Evolutionary conservation across 2,113 vertebrate species (phyloP).

Genomic region (Lepidothrix coronata): DNA sequence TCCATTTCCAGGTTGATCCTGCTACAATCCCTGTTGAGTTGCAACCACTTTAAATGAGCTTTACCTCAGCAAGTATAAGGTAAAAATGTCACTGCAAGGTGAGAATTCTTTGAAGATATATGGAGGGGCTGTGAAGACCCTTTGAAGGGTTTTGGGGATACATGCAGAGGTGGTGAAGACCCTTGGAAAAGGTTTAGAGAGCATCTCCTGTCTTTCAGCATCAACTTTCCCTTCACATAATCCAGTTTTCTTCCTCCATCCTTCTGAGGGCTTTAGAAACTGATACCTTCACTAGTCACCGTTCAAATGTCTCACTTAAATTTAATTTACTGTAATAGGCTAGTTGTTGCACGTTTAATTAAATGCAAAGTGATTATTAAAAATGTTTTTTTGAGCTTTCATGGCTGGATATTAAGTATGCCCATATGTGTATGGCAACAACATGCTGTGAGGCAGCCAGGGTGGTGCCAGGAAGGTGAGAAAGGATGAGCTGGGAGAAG

Average conservation of each 20-base stretch:
- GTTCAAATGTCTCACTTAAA: neutral
- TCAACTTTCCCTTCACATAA: neutral
- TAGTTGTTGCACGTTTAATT: conserved; percentile 48
- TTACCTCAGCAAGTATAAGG: neutral
- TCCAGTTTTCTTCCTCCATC: neutral
- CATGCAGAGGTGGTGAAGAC: neutral
- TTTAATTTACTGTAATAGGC: conserved; percentile 43
- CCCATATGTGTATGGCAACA: neutral
- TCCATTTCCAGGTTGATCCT: neutral
- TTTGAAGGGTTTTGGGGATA: neutral
- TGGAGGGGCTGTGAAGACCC: neutral
- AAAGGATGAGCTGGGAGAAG: neutral
- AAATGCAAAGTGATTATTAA: conserved; percentile 52
- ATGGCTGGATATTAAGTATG: conserved; percentile 6
- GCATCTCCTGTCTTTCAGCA: neutral
- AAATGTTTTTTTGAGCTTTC: conserved; percentile 29
- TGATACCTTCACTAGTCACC: neutral
- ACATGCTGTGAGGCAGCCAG: neutral
- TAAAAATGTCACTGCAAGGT: neutral
- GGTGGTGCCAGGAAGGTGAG: neutral
- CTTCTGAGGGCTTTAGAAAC: conserved; percentile 2
- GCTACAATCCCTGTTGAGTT: neutral
- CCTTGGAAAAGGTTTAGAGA: neutral
- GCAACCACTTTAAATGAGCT: neutral
- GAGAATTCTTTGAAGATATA: neutral